A percentile compares a stretch with the other conserved stretches of the same genome.
Conservation (phyloP, 2,888 invertebrate species). For the Chymomyza procnemis region DNA sequence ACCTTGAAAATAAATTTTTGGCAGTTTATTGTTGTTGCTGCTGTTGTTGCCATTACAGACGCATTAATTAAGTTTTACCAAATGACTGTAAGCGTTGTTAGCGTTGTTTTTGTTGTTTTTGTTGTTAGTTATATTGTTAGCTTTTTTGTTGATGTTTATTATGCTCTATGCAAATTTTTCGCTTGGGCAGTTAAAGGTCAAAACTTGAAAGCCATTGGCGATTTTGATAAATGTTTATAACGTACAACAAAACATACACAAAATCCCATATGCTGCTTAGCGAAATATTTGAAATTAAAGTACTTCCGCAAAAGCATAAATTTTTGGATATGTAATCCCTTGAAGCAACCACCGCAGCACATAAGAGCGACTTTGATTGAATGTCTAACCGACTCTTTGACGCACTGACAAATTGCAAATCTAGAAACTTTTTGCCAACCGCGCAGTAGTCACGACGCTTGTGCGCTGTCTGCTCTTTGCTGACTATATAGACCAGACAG, state of each 20-base stretch:
- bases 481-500: too few species aligned
- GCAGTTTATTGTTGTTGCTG: slow-evolving; percentile 5
- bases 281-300: not conserved
- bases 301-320: not conserved
- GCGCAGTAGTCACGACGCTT: not conserved
- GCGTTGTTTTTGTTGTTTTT: not conserved
- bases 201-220: not conserved
- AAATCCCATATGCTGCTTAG: too few species aligned
- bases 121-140: not conserved
- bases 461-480: not conserved
- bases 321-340: not conserved
- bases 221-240: not conserved
- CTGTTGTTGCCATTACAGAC: slow-evolving; percentile 24
- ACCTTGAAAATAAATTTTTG: slow-evolving; percentile 20
- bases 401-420: not conserved
- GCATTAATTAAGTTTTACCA: slow-evolving; percentile 38
- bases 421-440: not conserved
- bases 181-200: not conserved
- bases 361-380: not conserved
- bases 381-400: not conserved
- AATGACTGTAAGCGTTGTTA: not conserved
- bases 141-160: not conserved
- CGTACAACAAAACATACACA: not conserved
- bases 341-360: not conserved
- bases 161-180: slow-evolving; percentile 6